A percentile compares a stretch with the other conserved stretches of the same genome.
These are phyloP conservation scores for Sciurus niger DNA, from an alignment of 2,113 vertebrate species.

Conservation along the genomic window DNA sequence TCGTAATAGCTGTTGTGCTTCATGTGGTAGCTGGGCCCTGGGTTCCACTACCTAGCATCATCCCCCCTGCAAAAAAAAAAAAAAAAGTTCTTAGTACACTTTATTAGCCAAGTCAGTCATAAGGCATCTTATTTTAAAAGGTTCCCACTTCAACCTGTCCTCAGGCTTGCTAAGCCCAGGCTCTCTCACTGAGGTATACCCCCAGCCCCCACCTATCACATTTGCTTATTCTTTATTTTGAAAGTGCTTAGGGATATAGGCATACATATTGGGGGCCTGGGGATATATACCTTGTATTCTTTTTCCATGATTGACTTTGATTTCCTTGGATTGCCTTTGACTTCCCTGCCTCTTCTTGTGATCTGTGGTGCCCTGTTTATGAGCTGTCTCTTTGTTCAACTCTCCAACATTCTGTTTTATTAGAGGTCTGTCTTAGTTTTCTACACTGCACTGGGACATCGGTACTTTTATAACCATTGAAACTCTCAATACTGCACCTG, in stretches of 20 bases:
- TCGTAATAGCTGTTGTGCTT: not conserved
- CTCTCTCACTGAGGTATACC: too few species aligned
- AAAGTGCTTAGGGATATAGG: not conserved
- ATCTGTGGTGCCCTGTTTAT: not conserved
- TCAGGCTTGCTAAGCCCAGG: not conserved
- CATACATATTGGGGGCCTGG: too few species aligned
- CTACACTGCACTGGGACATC: not conserved
- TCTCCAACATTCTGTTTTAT: not conserved
- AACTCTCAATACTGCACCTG: not conserved
- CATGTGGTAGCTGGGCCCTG: not conserved
- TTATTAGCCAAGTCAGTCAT: not conserved
- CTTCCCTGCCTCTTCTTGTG: not conserved
- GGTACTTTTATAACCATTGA: not conserved
- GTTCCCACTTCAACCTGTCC: not conserved
- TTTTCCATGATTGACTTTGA: not conserved
- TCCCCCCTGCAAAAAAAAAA: too few species aligned
- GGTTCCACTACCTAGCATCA: not conserved
- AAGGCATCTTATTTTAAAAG: slow-evolving; percentile 58
- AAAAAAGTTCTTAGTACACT: not conserved
- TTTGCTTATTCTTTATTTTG: not conserved
- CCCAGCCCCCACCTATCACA: not conserved
- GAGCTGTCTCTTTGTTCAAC: not conserved
- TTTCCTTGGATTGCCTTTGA: not conserved
- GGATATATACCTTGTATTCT: not conserved
- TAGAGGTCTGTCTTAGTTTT: not conserved